Percentiles rank a stretch among this genome's conserved stretches.
These are phyloP conservation scores for Tolypeutes matacus DNA, from an alignment of 2,797 vertebrate species.

Conservation along the genomic window DNA sequence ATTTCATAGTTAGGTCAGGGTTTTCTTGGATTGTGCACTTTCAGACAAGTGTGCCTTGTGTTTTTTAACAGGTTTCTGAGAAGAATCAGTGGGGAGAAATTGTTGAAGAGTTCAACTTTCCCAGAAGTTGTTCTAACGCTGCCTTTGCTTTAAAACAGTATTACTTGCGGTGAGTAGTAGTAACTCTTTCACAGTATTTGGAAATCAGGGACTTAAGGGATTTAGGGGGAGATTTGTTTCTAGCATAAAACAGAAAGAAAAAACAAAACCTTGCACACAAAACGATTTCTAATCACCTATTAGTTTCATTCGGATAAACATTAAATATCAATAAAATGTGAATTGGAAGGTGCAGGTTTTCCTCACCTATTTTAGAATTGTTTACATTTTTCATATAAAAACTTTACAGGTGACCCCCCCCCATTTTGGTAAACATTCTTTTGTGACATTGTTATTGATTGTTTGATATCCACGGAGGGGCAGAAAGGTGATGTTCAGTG, in stretches of 20 bases:
- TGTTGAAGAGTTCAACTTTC: slow-evolving; percentile 98
- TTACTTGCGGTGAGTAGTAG: slow-evolving; percentile 98
- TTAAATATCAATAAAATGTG: slow-evolving; percentile 4
- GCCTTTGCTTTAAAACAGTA: slow-evolving; percentile 99
- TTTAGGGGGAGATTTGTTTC: slow-evolving; percentile 49
- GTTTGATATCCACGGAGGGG: slow-evolving; percentile 74
- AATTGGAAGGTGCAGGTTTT: slow-evolving; percentile 54
- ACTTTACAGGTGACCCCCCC: slow-evolving; percentile 77
- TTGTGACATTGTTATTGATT: slow-evolving; percentile 86
- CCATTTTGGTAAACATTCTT: slow-evolving; percentile 82
- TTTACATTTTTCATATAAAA: slow-evolving; percentile 84
- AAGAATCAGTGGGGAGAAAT: slow-evolving; percentile 99
- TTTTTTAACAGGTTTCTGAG: slow-evolving; percentile 95
- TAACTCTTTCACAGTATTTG: slow-evolving; percentile 84
- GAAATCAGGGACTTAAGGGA: slow-evolving; percentile 60
- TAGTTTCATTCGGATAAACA: slow-evolving; percentile 50
- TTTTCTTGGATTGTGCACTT: slow-evolving; percentile 80
- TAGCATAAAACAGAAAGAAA: slow-evolving; percentile 49
- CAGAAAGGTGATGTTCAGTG: slow-evolving; percentile 76
- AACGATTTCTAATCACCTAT: not conserved
- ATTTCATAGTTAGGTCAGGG: slow-evolving; percentile 79
- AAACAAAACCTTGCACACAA: slow-evolving; percentile 13
- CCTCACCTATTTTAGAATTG: slow-evolving; percentile 59
- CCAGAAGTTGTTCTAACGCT: slow-evolving; percentile 98
- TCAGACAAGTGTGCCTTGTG: slow-evolving; percentile 85